These are phyloP conservation scores for Sphyrna mokarran DNA, from an alignment of 2,113 vertebrate species.

Conservation along the genomic window DNA sequence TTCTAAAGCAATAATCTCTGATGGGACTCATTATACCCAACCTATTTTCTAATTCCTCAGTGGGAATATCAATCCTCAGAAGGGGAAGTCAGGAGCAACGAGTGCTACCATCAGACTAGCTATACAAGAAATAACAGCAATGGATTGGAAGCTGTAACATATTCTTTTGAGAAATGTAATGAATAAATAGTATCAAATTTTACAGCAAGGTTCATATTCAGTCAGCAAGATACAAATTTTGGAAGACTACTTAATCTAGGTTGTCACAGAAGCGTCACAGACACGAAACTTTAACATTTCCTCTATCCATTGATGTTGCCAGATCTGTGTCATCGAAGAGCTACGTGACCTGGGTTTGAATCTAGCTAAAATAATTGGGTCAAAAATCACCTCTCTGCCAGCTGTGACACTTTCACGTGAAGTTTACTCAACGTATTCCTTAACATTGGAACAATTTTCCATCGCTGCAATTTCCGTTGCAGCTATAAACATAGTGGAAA, in stretches of 20 bases:
- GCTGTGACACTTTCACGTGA: neutral
- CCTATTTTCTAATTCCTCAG: neutral
- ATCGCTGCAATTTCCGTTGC: neutral
- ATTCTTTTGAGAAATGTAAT: neutral
- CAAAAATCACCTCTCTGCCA: neutral
- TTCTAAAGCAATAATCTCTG: neutral
- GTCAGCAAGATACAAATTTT: neutral
- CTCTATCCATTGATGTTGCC: no score
- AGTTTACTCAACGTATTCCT: neutral
- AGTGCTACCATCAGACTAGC: neutral
- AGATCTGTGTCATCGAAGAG: no score
- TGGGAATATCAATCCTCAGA: neutral
- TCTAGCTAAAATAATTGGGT: neutral
- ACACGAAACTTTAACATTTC: no score
- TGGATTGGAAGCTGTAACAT: neutral
- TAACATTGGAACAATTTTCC: neutral
- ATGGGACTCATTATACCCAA: neutral
- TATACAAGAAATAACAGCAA: neutral
- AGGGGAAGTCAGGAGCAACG: neutral
- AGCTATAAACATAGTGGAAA: neutral
- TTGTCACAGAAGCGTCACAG: neutral
- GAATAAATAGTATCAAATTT: neutral
- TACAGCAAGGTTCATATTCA: neutral
- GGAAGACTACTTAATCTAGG: neutral
- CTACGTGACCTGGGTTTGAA: neutral